These are phyloP conservation scores for Carassius auratus DNA, from an alignment of 2,113 vertebrate species.

Conservation along the genomic window DNA sequence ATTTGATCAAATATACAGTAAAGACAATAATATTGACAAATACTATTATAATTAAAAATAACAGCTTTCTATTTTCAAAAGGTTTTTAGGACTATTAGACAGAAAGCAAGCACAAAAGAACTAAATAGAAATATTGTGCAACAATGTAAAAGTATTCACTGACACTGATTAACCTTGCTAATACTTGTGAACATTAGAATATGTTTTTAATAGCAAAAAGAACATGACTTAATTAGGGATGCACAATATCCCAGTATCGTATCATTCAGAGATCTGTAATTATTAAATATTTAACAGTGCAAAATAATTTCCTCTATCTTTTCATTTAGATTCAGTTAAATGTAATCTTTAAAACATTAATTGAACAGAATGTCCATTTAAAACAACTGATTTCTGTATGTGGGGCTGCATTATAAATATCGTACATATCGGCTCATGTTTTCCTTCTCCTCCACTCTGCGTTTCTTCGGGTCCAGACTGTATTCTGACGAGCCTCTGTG, in stretches of 20 bases:
- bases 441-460: conserved; percentile 95
- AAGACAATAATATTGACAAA: too few species aligned
- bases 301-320: background rate
- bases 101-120: background rate
- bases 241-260: background rate
- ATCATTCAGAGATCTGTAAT: background rate
- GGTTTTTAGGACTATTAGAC: background rate
- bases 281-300: background rate
- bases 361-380: background rate
- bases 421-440: conserved; percentile 93
- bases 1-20: background rate
- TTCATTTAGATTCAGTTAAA: too few species aligned
- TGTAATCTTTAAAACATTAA: background rate
- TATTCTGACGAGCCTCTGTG: conserved; percentile 91
- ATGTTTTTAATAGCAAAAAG: background rate
- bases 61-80: background rate
- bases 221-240: background rate
- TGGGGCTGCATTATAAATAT: background rate
- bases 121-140: background rate
- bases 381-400: background rate
- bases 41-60: too few species aligned
- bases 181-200: background rate
- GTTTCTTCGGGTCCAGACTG: conserved; percentile 89
- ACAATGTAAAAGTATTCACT: background rate
- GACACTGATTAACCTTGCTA: background rate